These are phyloP conservation scores for Caenorhabditis doughertyi DNA, from an alignment of 2,888 invertebrate genomes.

Conservation along the genomic window DNA sequence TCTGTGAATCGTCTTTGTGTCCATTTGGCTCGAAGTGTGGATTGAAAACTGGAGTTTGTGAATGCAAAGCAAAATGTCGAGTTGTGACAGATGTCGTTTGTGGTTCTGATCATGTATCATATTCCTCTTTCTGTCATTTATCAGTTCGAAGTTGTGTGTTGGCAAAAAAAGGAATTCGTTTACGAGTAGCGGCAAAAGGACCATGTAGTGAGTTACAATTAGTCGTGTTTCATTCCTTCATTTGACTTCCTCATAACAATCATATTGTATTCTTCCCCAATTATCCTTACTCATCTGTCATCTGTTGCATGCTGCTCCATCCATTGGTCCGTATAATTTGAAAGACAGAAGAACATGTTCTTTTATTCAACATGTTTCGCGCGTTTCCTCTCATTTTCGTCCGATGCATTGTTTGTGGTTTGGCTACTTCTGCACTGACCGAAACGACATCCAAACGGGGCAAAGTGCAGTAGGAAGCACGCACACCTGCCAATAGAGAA, in stretches of 20 bases:
- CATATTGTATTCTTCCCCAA: constrained; percentile 30
- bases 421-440: constrained; percentile 60
- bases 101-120: constrained; percentile 72
- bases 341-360: constrained; percentile 24
- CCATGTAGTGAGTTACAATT: constrained; percentile 68
- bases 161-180: constrained; percentile 55
- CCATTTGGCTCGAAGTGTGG: constrained; percentile 74
- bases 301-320: constrained; percentile 34
- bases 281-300: constrained; percentile 41
- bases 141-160: constrained; percentile 69
- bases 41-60: constrained; percentile 69
- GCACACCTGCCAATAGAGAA: constrained; percentile 45
- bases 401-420: constrained; percentile 52
- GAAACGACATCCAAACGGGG: constrained; percentile 52
- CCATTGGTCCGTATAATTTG: constrained; percentile 47
- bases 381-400: constrained; percentile 17
- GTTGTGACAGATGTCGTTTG: constrained; percentile 62
- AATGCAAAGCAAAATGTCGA: constrained; percentile 70
- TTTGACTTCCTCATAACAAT: constrained; percentile 30
- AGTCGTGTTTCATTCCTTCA: neutral
- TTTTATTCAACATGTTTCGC: constrained; percentile 52
- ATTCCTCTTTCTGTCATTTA: constrained; percentile 72
- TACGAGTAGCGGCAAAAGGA: constrained; percentile 64
- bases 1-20: constrained; percentile 70
- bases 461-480: constrained; percentile 29